Evolutionary conservation across 2,113 vertebrate genomes (phyloP), one percentile per base, ranked within the genome.

Genomic region (Pagrus major): DNA sequence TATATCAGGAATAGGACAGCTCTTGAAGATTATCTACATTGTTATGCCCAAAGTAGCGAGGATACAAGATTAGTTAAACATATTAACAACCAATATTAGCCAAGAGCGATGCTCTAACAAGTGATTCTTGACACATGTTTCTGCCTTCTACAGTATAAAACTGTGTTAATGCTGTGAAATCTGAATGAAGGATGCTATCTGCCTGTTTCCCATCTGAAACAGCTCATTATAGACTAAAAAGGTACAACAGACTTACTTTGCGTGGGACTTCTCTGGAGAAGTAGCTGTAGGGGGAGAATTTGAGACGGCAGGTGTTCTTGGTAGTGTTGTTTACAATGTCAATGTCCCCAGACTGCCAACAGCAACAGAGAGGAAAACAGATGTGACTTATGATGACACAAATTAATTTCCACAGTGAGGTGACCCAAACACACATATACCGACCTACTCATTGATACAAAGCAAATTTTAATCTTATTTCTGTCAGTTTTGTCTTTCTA

Each of bases 211-310:
- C 33, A 16, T 60, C n/a, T 61, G 33, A 61, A 51, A 4, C 3
- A 4, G 10, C 10, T 12, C n/a, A 20, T 20, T 21, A 47, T 16
- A 63, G 6, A 15, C 44, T 9, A 27, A 59, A 78, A 46, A 60
- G 11, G 21, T 6, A 11, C 3, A 56, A 39, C 51, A 1, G 1
- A 88, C 93, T n/a, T 85, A 99, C 98, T 96, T 98, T 99, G 14
- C 97, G 96, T 33, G 97, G 96, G 0, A 95, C 93, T 1, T 99
- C 98, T 90, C 97, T 96, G 91, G 97, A 99, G 94, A 99, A 99
- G 93, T 99, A 99, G 91, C 97, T 99, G 92, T 99, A 99, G 74
- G 97, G 97, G 72, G 96, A 95, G 86, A 99, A 99, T 93, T 99
- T 99, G 80, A 99, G 95, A 89, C 94, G 97, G 93, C 97, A 99